Evolutionary conservation across 1,140 invertebrate genomes (phyloP).

Genomic region (Parapsyche elsis): DNA sequence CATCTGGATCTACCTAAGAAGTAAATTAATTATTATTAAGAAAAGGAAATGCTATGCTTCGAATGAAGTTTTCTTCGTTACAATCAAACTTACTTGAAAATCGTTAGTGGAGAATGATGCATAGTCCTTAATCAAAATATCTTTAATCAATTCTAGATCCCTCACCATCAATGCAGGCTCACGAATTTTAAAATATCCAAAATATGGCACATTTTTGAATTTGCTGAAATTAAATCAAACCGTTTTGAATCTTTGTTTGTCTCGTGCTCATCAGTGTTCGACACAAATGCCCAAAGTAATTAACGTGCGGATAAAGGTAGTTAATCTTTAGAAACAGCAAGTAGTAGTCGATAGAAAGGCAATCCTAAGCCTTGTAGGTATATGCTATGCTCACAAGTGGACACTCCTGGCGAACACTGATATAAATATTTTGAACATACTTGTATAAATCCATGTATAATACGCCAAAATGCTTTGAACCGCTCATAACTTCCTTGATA

Average conservation of each 20-base stretch:
- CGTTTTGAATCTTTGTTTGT: too few species aligned
- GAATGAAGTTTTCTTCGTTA: too few species aligned
- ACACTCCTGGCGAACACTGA: too few species aligned
- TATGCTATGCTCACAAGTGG: too few species aligned
- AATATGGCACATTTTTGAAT: slow-evolving; percentile 47
- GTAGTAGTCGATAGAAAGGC: too few species aligned
- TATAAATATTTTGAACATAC: slow-evolving; percentile 34
- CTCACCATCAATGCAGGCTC: slow-evolving; percentile 64
- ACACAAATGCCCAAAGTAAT: too few species aligned
- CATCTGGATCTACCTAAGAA: slow-evolving; percentile 53
- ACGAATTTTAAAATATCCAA: slow-evolving; percentile 61
- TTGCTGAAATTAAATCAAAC: slow-evolving; percentile 43
- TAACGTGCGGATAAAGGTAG: too few species aligned
- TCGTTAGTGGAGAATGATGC: slow-evolving; percentile 56
- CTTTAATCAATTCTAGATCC: slow-evolving; percentile 65
- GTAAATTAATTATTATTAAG: background rate
- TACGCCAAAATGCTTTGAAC: slow-evolving; percentile 37
- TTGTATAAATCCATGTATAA: slow-evolving; percentile 44
- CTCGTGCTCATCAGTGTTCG: too few species aligned
- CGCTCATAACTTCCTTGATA: slow-evolving; percentile 41
- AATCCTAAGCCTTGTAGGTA: too few species aligned
- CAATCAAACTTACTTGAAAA: slow-evolving; percentile 50
- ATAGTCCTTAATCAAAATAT: slow-evolving; percentile 63
- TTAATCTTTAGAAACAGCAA: too few species aligned
- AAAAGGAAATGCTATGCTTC: too few species aligned